phyloP scores from a whole-genome alignment of 1,140 invertebrate genomes.

The Hormaphis cornu region DNA sequence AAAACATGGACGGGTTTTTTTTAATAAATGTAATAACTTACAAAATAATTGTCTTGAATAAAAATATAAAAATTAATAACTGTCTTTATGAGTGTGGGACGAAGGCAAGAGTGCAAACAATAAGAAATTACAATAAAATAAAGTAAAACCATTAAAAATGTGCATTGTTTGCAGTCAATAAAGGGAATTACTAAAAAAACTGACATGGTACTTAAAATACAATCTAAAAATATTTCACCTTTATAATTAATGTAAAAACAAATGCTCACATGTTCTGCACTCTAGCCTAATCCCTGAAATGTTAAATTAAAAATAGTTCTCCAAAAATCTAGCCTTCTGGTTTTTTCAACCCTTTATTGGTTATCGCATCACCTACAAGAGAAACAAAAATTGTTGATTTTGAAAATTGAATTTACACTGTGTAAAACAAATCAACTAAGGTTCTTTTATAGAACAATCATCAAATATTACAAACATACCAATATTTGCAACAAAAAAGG shows the following conservation, averaged over 20 bases:
- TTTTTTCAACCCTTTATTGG: slow-evolving; percentile 32
- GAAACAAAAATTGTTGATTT: slow-evolving; percentile 31
- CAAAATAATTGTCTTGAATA: slow-evolving; percentile 31
- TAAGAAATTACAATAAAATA: slow-evolving; percentile 26
- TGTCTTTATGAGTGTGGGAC: slow-evolving; percentile 19
- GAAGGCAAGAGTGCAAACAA: slow-evolving; percentile 31
- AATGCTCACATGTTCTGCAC: slow-evolving; percentile 33
- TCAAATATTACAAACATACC: background rate
- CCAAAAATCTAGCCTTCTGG: slow-evolving; percentile 30
- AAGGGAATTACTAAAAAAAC: slow-evolving; percentile 17
- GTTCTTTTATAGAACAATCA: slow-evolving; percentile 2
- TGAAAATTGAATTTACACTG: slow-evolving; percentile 12
- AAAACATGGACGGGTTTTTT: slow-evolving; percentile 25
- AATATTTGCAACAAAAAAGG: too few species aligned
- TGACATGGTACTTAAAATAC: slow-evolving; percentile 30
- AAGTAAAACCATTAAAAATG: slow-evolving; percentile 5
- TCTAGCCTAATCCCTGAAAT: slow-evolving; percentile 30
- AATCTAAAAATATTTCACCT: background rate
- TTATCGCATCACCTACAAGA: slow-evolving; percentile 32
- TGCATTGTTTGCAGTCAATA: slow-evolving; percentile 31
- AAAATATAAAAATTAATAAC: slow-evolving; percentile 5
- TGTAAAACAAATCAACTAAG: slow-evolving; percentile 8
- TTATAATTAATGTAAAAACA: slow-evolving; percentile 8
- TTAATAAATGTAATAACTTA: slow-evolving; percentile 29
- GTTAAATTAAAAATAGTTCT: slow-evolving; percentile 25